These are phyloP conservation scores for Maniola hyperantus DNA, from an alignment of 2,888 invertebrate genomes.

Conservation along the genomic window DNA sequence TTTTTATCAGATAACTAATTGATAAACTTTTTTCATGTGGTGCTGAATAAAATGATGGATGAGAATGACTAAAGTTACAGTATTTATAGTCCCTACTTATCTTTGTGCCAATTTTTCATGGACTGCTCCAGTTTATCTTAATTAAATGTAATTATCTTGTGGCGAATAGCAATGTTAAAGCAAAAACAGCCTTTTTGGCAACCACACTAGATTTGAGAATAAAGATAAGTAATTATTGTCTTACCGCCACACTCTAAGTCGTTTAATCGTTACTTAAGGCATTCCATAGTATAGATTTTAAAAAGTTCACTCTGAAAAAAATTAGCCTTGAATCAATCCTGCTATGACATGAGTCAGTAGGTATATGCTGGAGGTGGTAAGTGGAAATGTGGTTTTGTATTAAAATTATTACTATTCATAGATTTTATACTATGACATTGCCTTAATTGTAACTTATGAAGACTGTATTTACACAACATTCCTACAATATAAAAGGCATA, in stretches of 20 bases:
- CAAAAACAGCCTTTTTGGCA: too few species aligned
- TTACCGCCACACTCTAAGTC: too few species aligned
- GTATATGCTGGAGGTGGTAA: too few species aligned
- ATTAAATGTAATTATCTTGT: neutral
- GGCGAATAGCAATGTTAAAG: too few species aligned
- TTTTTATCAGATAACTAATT: neutral
- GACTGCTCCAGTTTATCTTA: neutral
- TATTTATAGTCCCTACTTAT: neutral
- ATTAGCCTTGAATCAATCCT: too few species aligned
- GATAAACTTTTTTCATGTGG: neutral
- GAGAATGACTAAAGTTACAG: neutral
- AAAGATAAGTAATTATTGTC: too few species aligned
- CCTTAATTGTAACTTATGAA: neutral
- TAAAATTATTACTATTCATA: neutral
- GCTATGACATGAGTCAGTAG: too few species aligned
- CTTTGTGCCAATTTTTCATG: neutral
- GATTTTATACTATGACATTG: neutral
- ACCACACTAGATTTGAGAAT: too few species aligned
- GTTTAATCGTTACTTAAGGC: too few species aligned
- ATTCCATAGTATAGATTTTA: too few species aligned
- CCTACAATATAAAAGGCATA: neutral
- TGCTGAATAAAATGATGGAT: conserved; percentile 1
- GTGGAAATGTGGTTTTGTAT: neutral
- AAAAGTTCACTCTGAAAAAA: too few species aligned
- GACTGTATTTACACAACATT: neutral